These are phyloP conservation scores for Mugil cephalus DNA, from an alignment of 2,113 vertebrate species.

Conservation along the genomic window DNA sequence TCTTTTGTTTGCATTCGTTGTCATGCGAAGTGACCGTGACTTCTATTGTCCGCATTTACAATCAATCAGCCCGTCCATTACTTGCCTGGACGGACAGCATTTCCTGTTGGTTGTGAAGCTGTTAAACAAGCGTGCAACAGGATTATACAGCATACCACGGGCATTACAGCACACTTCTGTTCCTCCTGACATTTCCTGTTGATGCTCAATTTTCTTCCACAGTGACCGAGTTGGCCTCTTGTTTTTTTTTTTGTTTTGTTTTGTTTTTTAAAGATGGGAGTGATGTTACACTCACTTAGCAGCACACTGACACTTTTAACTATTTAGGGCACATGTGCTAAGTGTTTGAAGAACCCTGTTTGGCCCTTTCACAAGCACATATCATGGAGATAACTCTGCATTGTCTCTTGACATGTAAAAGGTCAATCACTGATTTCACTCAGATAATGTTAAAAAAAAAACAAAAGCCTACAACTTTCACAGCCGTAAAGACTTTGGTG, in stretches of 20 bases:
- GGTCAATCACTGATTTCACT: conserved; percentile 17
- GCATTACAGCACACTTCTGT: conserved; percentile 57
- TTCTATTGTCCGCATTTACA: conserved; percentile 58
- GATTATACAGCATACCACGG: conserved; percentile 66
- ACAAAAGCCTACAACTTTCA: conserved; percentile 15
- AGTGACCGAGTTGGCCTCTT: conserved; percentile 18
- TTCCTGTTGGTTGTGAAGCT: conserved; percentile 53
- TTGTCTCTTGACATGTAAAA: conserved; percentile 35
- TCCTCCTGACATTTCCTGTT: conserved; percentile 70
- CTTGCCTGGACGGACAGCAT: conserved; percentile 35
- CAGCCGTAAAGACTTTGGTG: not conserved
- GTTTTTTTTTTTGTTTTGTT: no score
- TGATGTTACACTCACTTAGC: conserved; percentile 34
- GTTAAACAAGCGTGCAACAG: conserved; percentile 65
- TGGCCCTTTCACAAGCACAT: conserved; percentile 5
- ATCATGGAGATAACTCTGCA: conserved; percentile 17
- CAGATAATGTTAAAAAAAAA: conserved; percentile 2
- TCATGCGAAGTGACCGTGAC: conserved; percentile 65
- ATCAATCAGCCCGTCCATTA: conserved; percentile 36
- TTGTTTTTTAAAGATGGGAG: conserved; percentile 10
- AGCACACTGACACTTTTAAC: conserved; percentile 1
- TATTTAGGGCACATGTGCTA: not conserved
- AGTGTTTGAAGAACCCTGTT: not conserved
- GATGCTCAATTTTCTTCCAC: conserved; percentile 52
- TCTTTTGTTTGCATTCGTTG: conserved; percentile 57